Evolutionary conservation across 2,113 vertebrate species (phyloP), one percentile per base, ranked within the genome.

Genomic region (Esox niger): DNA sequence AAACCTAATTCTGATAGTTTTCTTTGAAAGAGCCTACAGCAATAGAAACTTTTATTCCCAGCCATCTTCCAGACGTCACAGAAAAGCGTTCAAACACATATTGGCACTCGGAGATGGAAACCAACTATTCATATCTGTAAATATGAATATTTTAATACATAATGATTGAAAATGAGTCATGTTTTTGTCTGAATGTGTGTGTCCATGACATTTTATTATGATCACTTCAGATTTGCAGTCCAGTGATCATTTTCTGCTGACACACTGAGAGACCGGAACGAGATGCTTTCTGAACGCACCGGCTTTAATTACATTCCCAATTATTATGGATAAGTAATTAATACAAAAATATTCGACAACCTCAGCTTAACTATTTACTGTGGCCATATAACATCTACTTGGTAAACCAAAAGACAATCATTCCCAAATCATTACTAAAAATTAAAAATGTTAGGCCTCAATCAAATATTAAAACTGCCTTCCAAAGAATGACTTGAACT

Each of bases 231-330:
- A 73, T 79, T 52, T 70, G 74, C 21, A 59, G 76, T 33, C 33
- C 64, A 79, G 68, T 78, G 83, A 71, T 85, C 76, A 75, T 81
- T 82, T 87, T 84, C 85, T 86, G 81, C 72, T 78, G 58, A 70
- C 82, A 69, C 57, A 64, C 66, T 71, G 33, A 58, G 71, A 67
- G 63, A 57, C 70, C 67, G 69, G 46, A 62, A 61, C 62, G 68
- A 79, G 74, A 68, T 79, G 68, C 79, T 69, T 76, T 62, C 30
- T 75, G 73, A 79, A 76, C 63, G 65, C 46, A 31, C 79, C 72
- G 70, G 82, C 69, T 83, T 81, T 79, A 77, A 78, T 69, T 72
- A 77, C 61, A 67, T 69, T 68, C 72, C 63, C 69, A 83, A 65
- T 79, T 74, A 78, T 64, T 70, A 62, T 46, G 80, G 80, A 71